Evolutionary conservation across 2,888 invertebrate species (phyloP).

Genomic region (Allolobophora icterica): DNA sequence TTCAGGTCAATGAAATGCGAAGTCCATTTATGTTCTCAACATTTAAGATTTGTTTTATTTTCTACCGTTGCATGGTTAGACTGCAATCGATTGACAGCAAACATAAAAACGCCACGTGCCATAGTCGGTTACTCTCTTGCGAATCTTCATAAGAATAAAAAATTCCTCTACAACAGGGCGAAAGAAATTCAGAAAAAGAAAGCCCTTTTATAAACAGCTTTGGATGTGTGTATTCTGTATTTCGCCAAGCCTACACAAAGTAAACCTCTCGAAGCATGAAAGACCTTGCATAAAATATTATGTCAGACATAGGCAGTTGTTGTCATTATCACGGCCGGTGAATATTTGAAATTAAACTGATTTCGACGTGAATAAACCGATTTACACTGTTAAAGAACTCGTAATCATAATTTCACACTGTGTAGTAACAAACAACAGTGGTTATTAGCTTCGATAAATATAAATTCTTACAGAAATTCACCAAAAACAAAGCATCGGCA

Average conservation of each 20-base stretch:
- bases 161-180: neutral
- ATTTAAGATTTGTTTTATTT: neutral
- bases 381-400: neutral
- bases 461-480: neutral
- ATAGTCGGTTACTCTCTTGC: neutral
- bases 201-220: neutral
- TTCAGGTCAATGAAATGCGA: too few relatives aligned
- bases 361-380: neutral
- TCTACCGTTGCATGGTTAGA: neutral
- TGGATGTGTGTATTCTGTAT: neutral
- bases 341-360: neutral
- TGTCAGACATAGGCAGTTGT: neutral
- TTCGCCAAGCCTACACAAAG: neutral
- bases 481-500: neutral
- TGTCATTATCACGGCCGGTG: slow-evolving; percentile 10
- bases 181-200: neutral
- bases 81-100: neutral
- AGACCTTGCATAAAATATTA: neutral
- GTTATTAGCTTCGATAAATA: neutral
- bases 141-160: neutral
- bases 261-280: neutral
- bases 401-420: neutral
- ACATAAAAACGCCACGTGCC: slow-evolving; percentile 12
- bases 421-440: neutral
- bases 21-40: neutral